These are phyloP conservation scores for Myotis pilosus DNA, from an alignment of 2,797 vertebrate genomes.

Conservation along the genomic window DNA sequence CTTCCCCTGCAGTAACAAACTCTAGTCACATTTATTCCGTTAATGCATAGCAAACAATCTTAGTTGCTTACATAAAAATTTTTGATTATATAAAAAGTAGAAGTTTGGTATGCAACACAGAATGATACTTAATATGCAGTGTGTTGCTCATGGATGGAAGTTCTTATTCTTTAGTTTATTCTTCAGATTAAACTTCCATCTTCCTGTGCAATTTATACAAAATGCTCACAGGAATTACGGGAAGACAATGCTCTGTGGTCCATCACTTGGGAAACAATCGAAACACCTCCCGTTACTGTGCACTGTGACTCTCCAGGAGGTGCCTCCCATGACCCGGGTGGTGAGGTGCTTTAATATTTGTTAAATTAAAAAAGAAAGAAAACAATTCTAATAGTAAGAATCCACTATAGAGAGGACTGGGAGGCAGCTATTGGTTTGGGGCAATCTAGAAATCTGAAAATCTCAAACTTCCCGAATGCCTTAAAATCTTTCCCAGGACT, in stretches of 20 bases:
- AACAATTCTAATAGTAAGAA: background rate
- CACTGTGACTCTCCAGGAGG: background rate
- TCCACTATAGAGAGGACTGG: background rate
- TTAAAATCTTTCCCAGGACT: background rate
- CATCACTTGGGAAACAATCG: background rate
- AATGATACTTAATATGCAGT: background rate
- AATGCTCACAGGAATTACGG: background rate
- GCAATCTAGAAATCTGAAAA: constrained; percentile 39
- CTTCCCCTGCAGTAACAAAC: background rate
- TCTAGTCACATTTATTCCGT: background rate
- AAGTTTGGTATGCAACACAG: background rate
- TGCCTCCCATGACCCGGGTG: background rate
- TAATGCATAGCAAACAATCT: background rate
- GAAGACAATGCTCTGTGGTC: background rate
- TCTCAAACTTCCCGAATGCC: background rate
- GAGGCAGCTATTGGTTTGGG: background rate
- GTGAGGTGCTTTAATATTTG: background rate
- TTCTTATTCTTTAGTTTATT: background rate
- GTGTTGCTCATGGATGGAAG: background rate
- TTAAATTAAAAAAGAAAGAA: constrained; percentile 1
- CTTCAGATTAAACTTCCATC: background rate
- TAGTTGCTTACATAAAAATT: too few species aligned
- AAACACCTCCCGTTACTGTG: background rate
- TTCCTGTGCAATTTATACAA: background rate
- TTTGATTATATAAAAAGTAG: background rate